Conservation (phyloP, 2,888 invertebrate species). For the Drosophila trichaetosa region DNA sequence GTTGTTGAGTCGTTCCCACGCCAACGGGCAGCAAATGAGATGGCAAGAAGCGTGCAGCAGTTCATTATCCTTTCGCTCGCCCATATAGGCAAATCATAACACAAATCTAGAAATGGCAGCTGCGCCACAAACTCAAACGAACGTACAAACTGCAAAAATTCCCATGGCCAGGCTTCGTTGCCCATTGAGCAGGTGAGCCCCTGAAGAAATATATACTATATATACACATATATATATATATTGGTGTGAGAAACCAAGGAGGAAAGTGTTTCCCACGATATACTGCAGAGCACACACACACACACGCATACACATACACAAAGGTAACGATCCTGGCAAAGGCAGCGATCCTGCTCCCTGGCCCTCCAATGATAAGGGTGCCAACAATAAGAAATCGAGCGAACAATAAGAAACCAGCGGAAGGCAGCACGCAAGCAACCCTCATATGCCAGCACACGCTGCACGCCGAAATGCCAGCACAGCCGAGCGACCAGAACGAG, state of each 20-base stretch:
- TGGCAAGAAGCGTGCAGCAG: slow-evolving; percentile 64
- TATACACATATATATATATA: slow-evolving; percentile 22
- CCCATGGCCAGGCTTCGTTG: slow-evolving; percentile 67
- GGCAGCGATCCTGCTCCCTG: slow-evolving; percentile 73
- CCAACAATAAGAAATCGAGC: slow-evolving; percentile 73
- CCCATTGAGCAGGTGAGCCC: slow-evolving; percentile 83
- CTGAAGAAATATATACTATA: slow-evolving; percentile 6
- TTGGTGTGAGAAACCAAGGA: slow-evolving; percentile 85
- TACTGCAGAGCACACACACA: slow-evolving; percentile 56
- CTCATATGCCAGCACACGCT: slow-evolving; percentile 68
- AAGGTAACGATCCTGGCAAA: slow-evolving; percentile 61
- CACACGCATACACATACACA: slow-evolving; percentile 38
- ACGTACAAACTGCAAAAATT: slow-evolving; percentile 70
- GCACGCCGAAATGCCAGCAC: slow-evolving; percentile 63
- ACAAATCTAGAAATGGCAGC: slow-evolving; percentile 78
- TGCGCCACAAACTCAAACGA: slow-evolving; percentile 55
- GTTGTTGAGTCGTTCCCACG: slow-evolving; percentile 64
- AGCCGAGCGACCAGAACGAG: slow-evolving; percentile 27
- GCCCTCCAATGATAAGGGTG: slow-evolving; percentile 75
- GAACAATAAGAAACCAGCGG: slow-evolving; percentile 75
- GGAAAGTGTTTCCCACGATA: slow-evolving; percentile 85
- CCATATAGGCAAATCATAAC: slow-evolving; percentile 74
- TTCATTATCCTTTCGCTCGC: slow-evolving; percentile 72
- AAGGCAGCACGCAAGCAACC: slow-evolving; percentile 66
- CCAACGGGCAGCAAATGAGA: slow-evolving; percentile 53